phyloP scores from a whole-genome alignment of 1,140 invertebrate genomes.

The Micrasema longulum region DNA sequence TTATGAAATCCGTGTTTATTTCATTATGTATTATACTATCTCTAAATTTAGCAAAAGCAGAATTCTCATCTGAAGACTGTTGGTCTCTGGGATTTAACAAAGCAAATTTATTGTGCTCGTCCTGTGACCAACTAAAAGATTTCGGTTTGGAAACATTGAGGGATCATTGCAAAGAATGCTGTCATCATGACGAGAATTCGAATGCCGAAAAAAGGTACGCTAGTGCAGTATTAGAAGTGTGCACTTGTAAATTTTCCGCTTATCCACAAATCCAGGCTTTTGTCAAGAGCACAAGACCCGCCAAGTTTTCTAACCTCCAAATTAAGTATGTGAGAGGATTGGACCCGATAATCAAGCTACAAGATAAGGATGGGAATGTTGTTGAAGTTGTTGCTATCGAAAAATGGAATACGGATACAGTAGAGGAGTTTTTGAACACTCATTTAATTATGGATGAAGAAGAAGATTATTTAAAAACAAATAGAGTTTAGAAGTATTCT shows the following conservation, averaged over 20 bases:
- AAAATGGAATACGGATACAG: slow-evolving; percentile 96
- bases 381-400: slow-evolving; percentile 92
- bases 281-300: slow-evolving; percentile 87
- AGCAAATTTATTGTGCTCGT: slow-evolving; percentile 87
- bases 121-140: slow-evolving; percentile 86
- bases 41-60: slow-evolving; percentile 54
- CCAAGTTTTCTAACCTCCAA: slow-evolving; percentile 88
- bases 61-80: slow-evolving; percentile 86
- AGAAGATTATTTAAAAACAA: slow-evolving; percentile 73
- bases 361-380: slow-evolving; percentile 84
- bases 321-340: slow-evolving; percentile 91
- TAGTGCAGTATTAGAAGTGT: slow-evolving; percentile 90
- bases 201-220: slow-evolving; percentile 80
- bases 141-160: slow-evolving; percentile 78
- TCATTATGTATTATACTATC: background rate
- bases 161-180: slow-evolving; percentile 81
- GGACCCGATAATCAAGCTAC: slow-evolving; percentile 92
- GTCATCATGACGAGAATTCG: slow-evolving; percentile 74
- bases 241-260: slow-evolving; percentile 94
- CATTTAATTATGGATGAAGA: slow-evolving; percentile 76
- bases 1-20: background rate
- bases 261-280: slow-evolving; percentile 98
- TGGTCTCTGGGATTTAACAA: slow-evolving; percentile 87
- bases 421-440: slow-evolving; percentile 92
- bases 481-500: slow-evolving; percentile 64